Percentiles rank a stretch among this genome's conserved stretches.
Conservation (phyloP, 2,113 vertebrate genomes). For the Tachuris rubrigastra region DNA sequence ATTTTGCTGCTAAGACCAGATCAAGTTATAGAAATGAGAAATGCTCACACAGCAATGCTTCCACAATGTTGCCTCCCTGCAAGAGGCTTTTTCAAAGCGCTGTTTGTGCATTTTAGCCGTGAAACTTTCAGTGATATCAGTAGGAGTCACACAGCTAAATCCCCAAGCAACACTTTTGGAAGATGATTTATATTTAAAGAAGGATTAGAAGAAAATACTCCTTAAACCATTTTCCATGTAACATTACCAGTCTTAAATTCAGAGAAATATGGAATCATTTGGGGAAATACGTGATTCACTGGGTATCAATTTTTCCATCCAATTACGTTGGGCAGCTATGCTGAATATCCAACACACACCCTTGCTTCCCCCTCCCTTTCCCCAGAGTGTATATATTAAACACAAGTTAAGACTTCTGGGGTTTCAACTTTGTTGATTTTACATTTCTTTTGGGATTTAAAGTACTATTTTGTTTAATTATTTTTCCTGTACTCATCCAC, state of each 20-base stretch:
- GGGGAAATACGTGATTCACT: constrained; percentile 15
- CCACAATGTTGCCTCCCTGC: background rate
- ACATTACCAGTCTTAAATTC: background rate
- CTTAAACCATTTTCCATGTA: constrained; percentile 35
- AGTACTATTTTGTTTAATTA: constrained; percentile 60
- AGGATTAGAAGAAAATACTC: constrained; percentile 47
- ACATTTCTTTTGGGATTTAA: constrained; percentile 45
- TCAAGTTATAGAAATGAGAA: background rate
- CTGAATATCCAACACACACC: background rate
- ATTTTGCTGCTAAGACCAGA: background rate
- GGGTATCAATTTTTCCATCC: constrained; percentile 30
- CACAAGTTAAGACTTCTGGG: constrained; percentile 50
- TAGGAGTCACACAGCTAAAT: constrained; percentile 42
- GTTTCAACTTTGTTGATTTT: constrained; percentile 62
- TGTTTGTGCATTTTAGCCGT: background rate
- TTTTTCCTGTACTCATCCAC: constrained; percentile 34
- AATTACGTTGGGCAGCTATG: background rate
- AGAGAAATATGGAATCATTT: background rate
- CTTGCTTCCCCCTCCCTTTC: background rate
- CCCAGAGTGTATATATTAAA: constrained; percentile 43
- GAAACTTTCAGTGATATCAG: constrained; percentile 22
- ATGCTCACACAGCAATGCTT: background rate
- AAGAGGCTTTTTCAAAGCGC: background rate
- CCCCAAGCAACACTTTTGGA: constrained; percentile 22
- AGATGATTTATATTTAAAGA: constrained; percentile 39